phyloP scores from a whole-genome alignment of 2,113 vertebrate species.

The Diadophis punctatus region DNA sequence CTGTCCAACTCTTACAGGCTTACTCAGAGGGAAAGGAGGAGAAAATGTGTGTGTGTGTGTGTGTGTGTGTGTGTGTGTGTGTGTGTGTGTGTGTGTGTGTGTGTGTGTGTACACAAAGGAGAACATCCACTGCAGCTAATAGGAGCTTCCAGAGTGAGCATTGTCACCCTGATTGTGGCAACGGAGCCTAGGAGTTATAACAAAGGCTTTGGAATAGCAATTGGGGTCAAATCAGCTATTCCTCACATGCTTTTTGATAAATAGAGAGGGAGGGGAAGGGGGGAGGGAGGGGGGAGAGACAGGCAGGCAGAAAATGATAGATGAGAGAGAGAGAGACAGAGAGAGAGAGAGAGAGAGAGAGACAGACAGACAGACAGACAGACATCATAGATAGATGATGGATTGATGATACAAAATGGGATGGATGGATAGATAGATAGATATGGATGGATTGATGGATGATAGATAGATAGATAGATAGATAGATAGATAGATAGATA shows the following conservation, averaged over 20 bases:
- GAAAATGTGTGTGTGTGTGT: neutral
- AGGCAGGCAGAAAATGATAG: too few relatives aligned
- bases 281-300: fast-evolving
- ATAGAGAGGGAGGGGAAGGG: neutral
- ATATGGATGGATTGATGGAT: too few relatives aligned
- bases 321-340: too few relatives aligned
- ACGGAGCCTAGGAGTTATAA: neutral
- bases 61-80: too few relatives aligned
- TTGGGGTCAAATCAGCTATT: neutral
- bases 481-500: too few relatives aligned
- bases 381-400: too few relatives aligned
- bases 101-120: neutral
- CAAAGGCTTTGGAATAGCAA: neutral
- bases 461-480: too few relatives aligned
- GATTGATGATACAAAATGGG: too few relatives aligned
- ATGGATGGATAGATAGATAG: too few relatives aligned
- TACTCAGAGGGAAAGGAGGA: conserved; percentile 10
- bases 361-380: too few relatives aligned
- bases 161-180: neutral
- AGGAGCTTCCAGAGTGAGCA: neutral
- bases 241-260: neutral
- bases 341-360: too few relatives aligned
- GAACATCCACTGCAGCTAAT: conserved; percentile 20
- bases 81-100: too few relatives aligned
- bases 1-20: conserved; percentile 24